Evolutionary conservation across 2,113 vertebrate genomes (phyloP).

Genomic region (Numida meleagris): DNA sequence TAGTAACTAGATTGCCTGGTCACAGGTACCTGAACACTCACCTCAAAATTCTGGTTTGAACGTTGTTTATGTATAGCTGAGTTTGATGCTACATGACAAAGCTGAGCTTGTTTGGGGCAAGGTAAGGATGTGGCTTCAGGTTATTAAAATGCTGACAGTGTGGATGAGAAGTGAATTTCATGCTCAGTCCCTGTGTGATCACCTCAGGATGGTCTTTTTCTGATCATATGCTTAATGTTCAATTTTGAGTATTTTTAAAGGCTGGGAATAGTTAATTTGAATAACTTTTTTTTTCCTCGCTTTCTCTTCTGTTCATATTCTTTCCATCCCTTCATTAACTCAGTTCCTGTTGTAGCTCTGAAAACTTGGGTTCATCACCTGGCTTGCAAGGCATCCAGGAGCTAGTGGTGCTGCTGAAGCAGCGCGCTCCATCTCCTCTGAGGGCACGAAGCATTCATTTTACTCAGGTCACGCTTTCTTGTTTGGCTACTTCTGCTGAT

Average conservation of each 20-base stretch:
- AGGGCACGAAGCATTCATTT: neutral
- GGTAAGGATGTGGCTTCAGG: neutral
- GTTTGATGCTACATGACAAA: neutral
- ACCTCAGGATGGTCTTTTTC: neutral
- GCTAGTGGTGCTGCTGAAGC: neutral
- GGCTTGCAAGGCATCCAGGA: neutral
- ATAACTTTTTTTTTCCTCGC: neutral
- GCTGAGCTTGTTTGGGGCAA: neutral
- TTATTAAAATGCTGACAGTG: neutral
- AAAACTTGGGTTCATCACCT: neutral
- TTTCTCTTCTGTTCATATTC: neutral
- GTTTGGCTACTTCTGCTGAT: neutral
- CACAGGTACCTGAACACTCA: neutral
- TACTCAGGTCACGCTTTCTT: neutral
- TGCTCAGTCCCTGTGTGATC: neutral
- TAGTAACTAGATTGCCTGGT: neutral
- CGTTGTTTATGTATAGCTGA: neutral
- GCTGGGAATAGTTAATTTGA: neutral
- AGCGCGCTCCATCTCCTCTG: neutral
- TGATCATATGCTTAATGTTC: accelerated
- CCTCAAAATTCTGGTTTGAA: neutral
- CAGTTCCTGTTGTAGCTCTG: neutral
- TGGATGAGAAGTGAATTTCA: neutral
- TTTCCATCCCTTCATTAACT: neutral
- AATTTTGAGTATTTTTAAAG: neutral